Conservation (phyloP, 2,888 invertebrate genomes). For the Sesamia inferens region DNA sequence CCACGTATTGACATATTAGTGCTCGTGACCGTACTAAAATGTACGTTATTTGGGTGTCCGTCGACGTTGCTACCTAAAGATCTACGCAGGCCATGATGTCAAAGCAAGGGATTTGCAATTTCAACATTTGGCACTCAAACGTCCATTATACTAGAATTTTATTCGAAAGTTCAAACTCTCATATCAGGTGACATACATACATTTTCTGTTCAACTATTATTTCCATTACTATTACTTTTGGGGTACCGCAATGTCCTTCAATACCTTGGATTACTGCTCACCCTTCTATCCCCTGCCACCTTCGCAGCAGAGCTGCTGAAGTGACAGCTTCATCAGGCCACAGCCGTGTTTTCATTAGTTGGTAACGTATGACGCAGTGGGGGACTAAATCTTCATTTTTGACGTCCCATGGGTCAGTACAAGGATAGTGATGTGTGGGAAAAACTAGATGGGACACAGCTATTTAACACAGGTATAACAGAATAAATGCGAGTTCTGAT, state of each 20-base stretch:
- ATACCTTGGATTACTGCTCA: slow-evolving; percentile 1
- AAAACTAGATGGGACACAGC: slow-evolving; percentile 68
- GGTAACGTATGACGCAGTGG: slow-evolving; percentile 88
- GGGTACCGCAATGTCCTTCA: background rate
- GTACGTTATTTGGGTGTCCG: too few relatives aligned
- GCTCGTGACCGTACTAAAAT: too few relatives aligned
- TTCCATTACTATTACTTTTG: background rate
- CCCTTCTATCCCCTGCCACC: slow-evolving; percentile 23
- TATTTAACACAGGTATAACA: too few relatives aligned
- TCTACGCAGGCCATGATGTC: too few relatives aligned
- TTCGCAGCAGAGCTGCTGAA: slow-evolving; percentile 48
- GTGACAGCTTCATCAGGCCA: slow-evolving; percentile 81
- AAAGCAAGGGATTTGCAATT: too few relatives aligned
- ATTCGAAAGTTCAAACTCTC: too few relatives aligned
- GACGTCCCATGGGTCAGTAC: slow-evolving; percentile 86
- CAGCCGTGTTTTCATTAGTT: slow-evolving; percentile 87
- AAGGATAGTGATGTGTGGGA: slow-evolving; percentile 53
- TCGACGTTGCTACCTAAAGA: too few relatives aligned
- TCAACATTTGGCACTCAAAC: too few relatives aligned
- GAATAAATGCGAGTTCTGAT: too few relatives aligned
- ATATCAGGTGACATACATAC: too few relatives aligned
- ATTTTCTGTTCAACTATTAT: background rate
- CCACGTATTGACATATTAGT: too few relatives aligned
- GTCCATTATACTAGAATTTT: too few relatives aligned
- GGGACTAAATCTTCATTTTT: slow-evolving; percentile 90